phyloP scores from a whole-genome alignment of 2,113 vertebrate species.

The Tautogolabrus adspersus region DNA sequence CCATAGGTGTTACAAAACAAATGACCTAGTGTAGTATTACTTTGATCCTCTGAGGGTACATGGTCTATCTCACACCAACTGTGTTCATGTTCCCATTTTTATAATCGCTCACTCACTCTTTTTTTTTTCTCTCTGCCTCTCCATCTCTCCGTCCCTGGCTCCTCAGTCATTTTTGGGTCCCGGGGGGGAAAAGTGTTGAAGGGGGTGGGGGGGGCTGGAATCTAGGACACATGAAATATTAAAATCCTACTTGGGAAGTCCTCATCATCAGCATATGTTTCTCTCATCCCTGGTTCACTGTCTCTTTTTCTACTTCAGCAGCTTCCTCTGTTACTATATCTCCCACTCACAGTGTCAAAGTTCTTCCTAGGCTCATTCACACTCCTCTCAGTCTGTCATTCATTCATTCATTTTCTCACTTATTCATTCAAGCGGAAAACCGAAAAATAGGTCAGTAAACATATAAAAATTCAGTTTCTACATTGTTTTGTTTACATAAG shows the following conservation, averaged over 20 bases:
- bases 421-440: slow-evolving; percentile 24
- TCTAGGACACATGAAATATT: slow-evolving; percentile 85
- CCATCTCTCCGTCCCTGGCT: slow-evolving; percentile 53
- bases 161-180: slow-evolving; percentile 47
- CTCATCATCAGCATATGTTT: slow-evolving; percentile 83
- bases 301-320: slow-evolving; percentile 42
- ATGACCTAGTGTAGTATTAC: slow-evolving; percentile 51
- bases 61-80: slow-evolving; percentile 51
- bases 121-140: slow-evolving; percentile 31
- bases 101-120: slow-evolving; percentile 43
- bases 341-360: slow-evolving; percentile 55
- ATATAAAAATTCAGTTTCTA: slow-evolving; percentile 22
- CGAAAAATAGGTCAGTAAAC: slow-evolving; percentile 10
- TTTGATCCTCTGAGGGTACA: slow-evolving; percentile 57
- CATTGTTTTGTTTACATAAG: slow-evolving; percentile 37
- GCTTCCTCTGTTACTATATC: slow-evolving; percentile 42
- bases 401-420: slow-evolving; percentile 41
- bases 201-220: slow-evolving; percentile 43
- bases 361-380: slow-evolving; percentile 28
- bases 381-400: slow-evolving; percentile 35
- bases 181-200: slow-evolving; percentile 34
- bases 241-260: slow-evolving; percentile 78
- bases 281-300: slow-evolving; percentile 60
- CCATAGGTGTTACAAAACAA: slow-evolving; percentile 56
- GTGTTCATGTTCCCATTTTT: slow-evolving; percentile 54